Conservation (phyloP, 2,888 invertebrate genomes). For the Sminthurinus aureus region DNA sequence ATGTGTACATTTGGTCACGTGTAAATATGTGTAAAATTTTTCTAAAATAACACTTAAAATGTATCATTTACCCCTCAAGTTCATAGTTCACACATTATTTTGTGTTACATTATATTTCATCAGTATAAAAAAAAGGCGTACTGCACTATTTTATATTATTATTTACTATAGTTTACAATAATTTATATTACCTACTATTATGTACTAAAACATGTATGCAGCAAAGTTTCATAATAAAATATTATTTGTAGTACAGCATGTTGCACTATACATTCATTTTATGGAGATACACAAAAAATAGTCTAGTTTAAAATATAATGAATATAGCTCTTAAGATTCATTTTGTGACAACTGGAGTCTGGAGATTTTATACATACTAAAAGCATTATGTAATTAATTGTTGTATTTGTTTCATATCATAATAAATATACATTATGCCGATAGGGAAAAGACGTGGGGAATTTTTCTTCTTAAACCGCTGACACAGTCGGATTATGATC, state of each 20-base stretch:
- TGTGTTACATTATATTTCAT: no score
- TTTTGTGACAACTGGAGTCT: background rate
- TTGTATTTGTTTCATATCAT: background rate
- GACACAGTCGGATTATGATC: background rate
- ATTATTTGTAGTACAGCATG: background rate
- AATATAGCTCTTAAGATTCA: slow-evolving; percentile 3
- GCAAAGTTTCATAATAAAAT: background rate
- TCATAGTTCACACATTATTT: no score
- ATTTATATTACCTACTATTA: no score
- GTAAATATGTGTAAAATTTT: no score
- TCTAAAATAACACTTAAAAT: no score
- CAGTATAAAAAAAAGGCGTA: no score
- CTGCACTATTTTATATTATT: no score
- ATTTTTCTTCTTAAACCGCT: slow-evolving; percentile 4
- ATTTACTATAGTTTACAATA: no score
- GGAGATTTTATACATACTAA: background rate
- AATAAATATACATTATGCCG: background rate
- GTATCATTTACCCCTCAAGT: no score
- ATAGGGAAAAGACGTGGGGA: background rate
- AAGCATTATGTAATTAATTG: background rate
- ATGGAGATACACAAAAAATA: no score
- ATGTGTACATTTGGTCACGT: no score
- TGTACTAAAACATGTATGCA: background rate
- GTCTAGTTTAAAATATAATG: background rate
- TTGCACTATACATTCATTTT: no score